Conservation (phyloP, 2,888 invertebrate species). For the Anodontia alba region DNA sequence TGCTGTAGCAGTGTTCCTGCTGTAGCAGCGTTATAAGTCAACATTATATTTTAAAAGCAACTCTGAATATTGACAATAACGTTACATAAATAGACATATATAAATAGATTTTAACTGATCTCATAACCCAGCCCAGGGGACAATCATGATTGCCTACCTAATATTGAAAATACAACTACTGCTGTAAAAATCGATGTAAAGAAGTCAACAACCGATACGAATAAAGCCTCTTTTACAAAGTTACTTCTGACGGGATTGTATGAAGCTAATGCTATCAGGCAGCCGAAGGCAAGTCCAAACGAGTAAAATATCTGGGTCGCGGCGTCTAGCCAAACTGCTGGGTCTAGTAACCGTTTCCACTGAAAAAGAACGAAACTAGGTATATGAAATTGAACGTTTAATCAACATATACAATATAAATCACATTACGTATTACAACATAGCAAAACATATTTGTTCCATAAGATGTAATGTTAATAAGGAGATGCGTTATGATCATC, state of each 20-base stretch:
- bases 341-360: slow-evolving; percentile 93
- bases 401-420: not conserved
- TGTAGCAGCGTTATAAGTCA: too few species aligned
- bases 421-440: too few species aligned
- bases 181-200: slow-evolving; percentile 98
- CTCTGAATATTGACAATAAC: too few species aligned
- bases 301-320: slow-evolving; percentile 99
- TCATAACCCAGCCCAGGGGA: too few species aligned
- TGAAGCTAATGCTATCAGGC: slow-evolving; percentile 97
- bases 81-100: too few species aligned
- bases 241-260: slow-evolving; percentile 98
- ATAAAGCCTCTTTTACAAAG: slow-evolving; percentile 95
- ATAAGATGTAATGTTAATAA: too few species aligned
- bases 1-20: too few species aligned
- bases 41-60: too few species aligned
- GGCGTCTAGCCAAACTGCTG: slow-evolving; percentile 97
- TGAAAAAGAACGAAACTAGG: slow-evolving; percentile 83
- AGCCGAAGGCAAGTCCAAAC: slow-evolving; percentile 97
- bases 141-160: too few species aligned
- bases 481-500: too few species aligned
- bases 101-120: too few species aligned
- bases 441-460: too few species aligned
- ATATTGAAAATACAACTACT: slow-evolving; percentile 96
- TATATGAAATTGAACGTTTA: not conserved
- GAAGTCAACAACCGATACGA: slow-evolving; percentile 96